phyloP scores from a whole-genome alignment of 2,888 invertebrate genomes.

The Carpatolechia fugitivella region DNA sequence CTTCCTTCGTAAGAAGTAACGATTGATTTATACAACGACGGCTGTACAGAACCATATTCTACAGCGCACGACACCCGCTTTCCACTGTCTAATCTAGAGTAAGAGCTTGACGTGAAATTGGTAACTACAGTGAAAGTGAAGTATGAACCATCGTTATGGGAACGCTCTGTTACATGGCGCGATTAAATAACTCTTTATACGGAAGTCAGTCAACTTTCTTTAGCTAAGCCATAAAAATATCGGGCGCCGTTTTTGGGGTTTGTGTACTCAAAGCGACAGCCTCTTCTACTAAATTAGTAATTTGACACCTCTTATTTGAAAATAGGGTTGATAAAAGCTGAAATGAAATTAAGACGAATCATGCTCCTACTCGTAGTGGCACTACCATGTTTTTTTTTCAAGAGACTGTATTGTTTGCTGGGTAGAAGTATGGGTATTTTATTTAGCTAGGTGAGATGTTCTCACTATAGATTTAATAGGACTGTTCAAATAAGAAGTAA shows the following conservation, averaged over 20 bases:
- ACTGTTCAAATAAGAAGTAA: no score
- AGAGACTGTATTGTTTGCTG: no score
- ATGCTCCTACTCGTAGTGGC: no score
- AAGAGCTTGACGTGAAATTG: constrained; percentile 1
- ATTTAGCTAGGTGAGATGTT: no score
- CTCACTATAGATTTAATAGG: no score
- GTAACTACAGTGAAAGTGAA: constrained; percentile 5
- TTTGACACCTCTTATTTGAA: no score
- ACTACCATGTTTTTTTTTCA: no score
- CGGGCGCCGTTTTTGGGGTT: not conserved
- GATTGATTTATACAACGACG: not conserved
- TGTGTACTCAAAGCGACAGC: no score
- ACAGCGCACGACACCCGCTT: not conserved
- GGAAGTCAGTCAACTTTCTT: not conserved
- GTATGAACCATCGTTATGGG: not conserved
- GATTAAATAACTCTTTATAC: not conserved
- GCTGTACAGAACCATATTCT: not conserved
- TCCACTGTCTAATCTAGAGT: not conserved
- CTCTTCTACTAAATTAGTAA: no score
- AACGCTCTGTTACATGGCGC: constrained; percentile 5
- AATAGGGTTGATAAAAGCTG: no score
- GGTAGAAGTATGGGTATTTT: no score
- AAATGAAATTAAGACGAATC: no score
- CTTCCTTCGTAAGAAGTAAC: not conserved
- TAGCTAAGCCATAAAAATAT: not conserved